Base-by-base conservation (phyloP, 2,113 vertebrate genomes). In the Pseudorectes ferrugineus region DNA sequence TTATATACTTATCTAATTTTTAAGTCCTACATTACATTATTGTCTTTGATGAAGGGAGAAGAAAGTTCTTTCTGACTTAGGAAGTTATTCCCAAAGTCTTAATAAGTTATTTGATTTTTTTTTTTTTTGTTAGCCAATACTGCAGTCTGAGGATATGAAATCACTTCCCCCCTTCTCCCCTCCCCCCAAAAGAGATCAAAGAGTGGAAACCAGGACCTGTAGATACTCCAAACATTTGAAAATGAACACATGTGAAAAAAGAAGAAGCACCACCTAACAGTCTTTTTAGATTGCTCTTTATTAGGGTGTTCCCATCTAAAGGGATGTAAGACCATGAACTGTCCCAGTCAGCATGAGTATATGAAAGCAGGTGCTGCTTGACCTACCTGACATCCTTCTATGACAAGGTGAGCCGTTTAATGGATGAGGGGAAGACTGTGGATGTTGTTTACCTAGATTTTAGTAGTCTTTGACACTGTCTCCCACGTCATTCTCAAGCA, bases 281-380 rank as follows among this genome's bases (percentile, higher is more conserved):
- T 38, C 4, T 72, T 88, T 76, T 79, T 24, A 43, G 40, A 45
- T 57, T 38, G 9, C 12, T 89, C 24, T 72, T 66, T 51, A 52
- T n/a, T 10, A 52, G 19, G 6, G 9, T 55, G 24, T 25, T 79
- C 66, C 14, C 29, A 29, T 66, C 33, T 66, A 43, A 62, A 42
- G 9, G 4, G 12, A 17, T 66, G 5, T 62, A 43, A 36, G 26
- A n/a, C 22, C 35, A 13, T 43, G 36, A 65, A 35, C 24, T 1
- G 1, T 40, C 14, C 43, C 14, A 25, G 21, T 10, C 58, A 43
- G 22, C 1, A 5, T 1, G 6, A 12, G 22, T 35, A 6, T 16
- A 8, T 26, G 57, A 35, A 63, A 42, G 21, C 29, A 17, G 19
- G 24, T 25, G 7, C 14, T 45, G 38, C 48, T 71, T 49, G 25